A percentile compares a stretch with the other conserved stretches of the same genome.
phyloP scores from a whole-genome alignment of 2,797 vertebrate species.

The Atherinosoma microstoma region DNA sequence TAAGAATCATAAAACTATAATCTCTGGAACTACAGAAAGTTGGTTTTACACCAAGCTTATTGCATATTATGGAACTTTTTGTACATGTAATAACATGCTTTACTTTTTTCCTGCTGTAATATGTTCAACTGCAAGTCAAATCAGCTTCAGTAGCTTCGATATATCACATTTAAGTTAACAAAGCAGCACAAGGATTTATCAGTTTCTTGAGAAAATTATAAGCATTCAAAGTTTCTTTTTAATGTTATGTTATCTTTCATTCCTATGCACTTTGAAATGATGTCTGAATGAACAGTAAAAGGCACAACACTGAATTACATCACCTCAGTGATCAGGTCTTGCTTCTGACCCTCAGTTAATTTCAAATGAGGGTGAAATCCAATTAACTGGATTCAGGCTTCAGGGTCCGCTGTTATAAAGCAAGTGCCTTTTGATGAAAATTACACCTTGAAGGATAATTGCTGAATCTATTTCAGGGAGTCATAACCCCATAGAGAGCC shows the following conservation, averaged over 20 bases:
- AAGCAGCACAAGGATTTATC: background rate
- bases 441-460: conserved; percentile 56
- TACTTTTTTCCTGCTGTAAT: no score
- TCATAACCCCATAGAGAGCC: conserved; percentile 12
- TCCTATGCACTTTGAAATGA: background rate
- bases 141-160: background rate
- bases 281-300: conserved; percentile 13
- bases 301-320: background rate
- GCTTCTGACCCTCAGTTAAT: conserved; percentile 51
- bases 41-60: conserved; percentile 31
- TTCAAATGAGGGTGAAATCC: conserved; percentile 62
- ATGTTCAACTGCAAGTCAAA: no score
- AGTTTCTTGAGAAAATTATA: background rate
- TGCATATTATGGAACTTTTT: conserved; percentile 32
- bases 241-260: background rate
- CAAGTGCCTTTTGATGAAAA: conserved; percentile 49
- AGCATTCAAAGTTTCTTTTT: background rate
- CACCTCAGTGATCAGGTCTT: conserved; percentile 29
- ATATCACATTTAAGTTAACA: background rate
- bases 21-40: conserved; percentile 12
- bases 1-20: conserved; percentile 56
- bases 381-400: conserved; percentile 66
- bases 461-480: conserved; percentile 43
- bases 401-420: conserved; percentile 41
- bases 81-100: conserved; percentile 24